Percentiles rank a stretch among this genome's conserved stretches.
Evolutionary conservation across 2,888 invertebrate species (phyloP).

Genomic region (Drosophila bunnanda): DNA sequence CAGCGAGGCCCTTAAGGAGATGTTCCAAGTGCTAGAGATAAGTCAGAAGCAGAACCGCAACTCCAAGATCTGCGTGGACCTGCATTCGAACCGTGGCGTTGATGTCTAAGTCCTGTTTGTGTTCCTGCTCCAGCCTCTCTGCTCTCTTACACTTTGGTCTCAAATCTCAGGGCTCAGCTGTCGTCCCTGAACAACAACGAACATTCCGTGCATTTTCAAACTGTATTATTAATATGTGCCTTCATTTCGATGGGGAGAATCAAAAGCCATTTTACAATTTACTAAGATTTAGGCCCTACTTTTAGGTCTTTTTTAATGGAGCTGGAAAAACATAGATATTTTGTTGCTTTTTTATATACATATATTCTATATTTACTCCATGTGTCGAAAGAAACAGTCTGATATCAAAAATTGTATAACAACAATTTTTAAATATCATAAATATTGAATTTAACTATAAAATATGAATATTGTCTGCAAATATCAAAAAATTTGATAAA

Average conservation of each 20-base stretch:
- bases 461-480: too few relatives aligned
- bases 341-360: background rate
- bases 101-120: constrained; percentile 4
- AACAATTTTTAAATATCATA: too few relatives aligned
- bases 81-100: constrained; percentile 60
- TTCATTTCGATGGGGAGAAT: constrained; percentile 30
- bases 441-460: too few relatives aligned
- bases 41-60: constrained; percentile 84
- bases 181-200: constrained; percentile 56
- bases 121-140: constrained; percentile 6
- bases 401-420: background rate
- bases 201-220: constrained; percentile 71
- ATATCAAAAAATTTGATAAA: too few relatives aligned
- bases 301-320: background rate
- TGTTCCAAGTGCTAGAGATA: constrained; percentile 84
- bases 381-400: background rate
- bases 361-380: background rate
- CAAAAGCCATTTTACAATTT: constrained; percentile 40
- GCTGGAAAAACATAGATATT: background rate
- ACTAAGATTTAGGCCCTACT: constrained; percentile 21
- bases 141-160: constrained; percentile 52
- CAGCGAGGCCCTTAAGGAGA: constrained; percentile 84
- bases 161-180: constrained; percentile 53
- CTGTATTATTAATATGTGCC: constrained; percentile 52
- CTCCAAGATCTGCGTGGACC: constrained; percentile 83